Base-by-base conservation (phyloP, 2,113 vertebrate genomes). In the Thunnus thynnus region DNA sequence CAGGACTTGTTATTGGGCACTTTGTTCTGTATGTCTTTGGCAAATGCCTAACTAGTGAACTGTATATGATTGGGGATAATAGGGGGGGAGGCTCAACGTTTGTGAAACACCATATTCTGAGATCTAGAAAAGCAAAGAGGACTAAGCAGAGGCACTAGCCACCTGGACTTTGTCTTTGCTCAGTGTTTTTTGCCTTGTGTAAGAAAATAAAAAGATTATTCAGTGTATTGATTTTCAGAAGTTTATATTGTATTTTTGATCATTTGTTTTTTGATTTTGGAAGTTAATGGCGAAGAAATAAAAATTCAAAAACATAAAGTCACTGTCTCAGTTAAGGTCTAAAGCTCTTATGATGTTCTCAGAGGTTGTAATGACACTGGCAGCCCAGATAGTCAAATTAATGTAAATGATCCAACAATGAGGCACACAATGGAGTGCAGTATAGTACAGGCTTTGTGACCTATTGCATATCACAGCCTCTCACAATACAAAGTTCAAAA, bases 161-260 rank as follows among this genome's bases (percentile, higher is more conserved):
- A 85, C 61, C 75, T 22, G 52, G 82, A 86, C 82, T 82, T 86
- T 76, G 78, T 88, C 84, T 93, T 87, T 87, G 83, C 87, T 91
- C 86, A 81, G 87, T 92, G 89, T 93, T 93, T 91, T 92, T 93
- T 91, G 86, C 84, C 82, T 32, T 85, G 85, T 92, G 65, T 80
- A 85, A 86, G 83, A 91, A 91, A 90, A 64, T 47, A 71, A 72
- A 82, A 82, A 68, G 81, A 81, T 47, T 61, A 84, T 89, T 90
- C 85, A 77, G 73, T 92, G 88, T 94, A 87, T 91, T 94, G 83
- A 92, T 93, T 95, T 94, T 93, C 92, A 91, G 83, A 93, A 85
- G 84, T 94, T 94, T 95, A 95, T 95, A 93, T 94, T 95, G 93
- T 95, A 93, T 94, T 95, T 94, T 94, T 92, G 82, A 86, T 89